These are phyloP conservation scores for Pitangus sulphuratus DNA, from an alignment of 2,797 vertebrate genomes.

Conservation along the genomic window DNA sequence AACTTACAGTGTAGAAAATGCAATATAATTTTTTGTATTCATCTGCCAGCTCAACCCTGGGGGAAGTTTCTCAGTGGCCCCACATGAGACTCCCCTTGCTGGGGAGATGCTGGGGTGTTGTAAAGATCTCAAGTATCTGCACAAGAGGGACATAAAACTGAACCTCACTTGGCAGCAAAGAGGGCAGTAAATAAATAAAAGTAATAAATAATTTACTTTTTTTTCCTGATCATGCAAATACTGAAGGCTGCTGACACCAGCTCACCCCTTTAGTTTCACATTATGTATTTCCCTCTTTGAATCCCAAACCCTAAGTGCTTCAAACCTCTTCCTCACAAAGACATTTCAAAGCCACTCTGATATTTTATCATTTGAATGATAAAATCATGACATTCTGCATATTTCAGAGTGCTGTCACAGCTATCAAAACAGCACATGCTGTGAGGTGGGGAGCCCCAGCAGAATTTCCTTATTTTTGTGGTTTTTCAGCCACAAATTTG, in stretches of 20 bases:
- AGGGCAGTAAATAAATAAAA: neutral
- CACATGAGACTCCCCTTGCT: accelerated
- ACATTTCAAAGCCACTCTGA: neutral
- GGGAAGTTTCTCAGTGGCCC: neutral
- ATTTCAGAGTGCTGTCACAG: neutral
- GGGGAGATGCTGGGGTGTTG: too few species aligned
- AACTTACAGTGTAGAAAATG: neutral
- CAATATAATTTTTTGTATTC: neutral
- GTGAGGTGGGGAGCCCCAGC: neutral
- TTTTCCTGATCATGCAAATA: neutral
- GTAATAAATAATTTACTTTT: neutral
- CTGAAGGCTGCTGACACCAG: neutral
- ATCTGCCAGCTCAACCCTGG: accelerated
- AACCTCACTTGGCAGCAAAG: neutral
- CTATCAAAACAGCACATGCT: neutral
- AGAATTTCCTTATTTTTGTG: neutral
- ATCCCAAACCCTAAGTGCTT: neutral
- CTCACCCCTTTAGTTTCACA: neutral
- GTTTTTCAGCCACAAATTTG: neutral
- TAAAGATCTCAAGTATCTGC: neutral
- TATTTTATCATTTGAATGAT: neutral
- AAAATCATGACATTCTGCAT: neutral
- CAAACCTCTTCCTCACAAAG: neutral
- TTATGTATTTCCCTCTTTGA: neutral
- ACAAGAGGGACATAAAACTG: accelerated